Base-by-base conservation (phyloP, 2,797 vertebrate genomes). In the Valencia hispanica region DNA sequence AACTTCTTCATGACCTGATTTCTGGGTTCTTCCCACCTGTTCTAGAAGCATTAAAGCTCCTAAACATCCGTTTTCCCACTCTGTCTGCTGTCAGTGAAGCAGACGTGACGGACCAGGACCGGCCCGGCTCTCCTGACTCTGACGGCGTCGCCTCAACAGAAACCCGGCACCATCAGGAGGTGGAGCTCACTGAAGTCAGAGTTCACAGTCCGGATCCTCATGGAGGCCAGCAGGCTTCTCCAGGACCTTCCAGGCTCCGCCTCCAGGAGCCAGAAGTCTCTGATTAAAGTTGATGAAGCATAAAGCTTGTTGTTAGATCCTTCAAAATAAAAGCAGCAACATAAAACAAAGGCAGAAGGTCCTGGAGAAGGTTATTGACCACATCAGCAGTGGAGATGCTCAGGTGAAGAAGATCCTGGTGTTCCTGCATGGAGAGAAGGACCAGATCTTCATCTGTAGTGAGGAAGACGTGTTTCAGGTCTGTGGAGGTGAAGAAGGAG, bases 41-140 rank as follows among this genome's bases (percentile, higher is more conserved):
- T 2, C 17, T 22, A 17, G 27, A 61, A 20, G n/a, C 22, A 39
- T 20, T 6, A 9, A 34, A 63, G 4, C 8, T 4, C 3, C 10
- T 30, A 12, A 79, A 43, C 25, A 0, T 80, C 32, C 78, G 45
- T 69, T 89, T 79, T 78, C 75, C 78, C 43, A 53, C 69, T 4
- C 53, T 79, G n/a, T 1, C 51, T 66, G 18, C 43, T 65, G 68
- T 45, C 87, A 91, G 90, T 87, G 90, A 88, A 79, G 73, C 73
- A 71, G 76, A 87, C 84, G 9, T 69, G 87, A 51, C 4, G 4
- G 18, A 77, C 72, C 80, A 74, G 79, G 68, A 82, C 50, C 1
- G 0, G 12, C 25, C 53, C 0, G 11, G 36, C 2, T 81, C 83
- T 4, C 72, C 75, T 0, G 66, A 61, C 8, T 79, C 74, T 1